Conservation (phyloP, 1,140 invertebrate genomes). For the Brachionus koreanus region DNA sequence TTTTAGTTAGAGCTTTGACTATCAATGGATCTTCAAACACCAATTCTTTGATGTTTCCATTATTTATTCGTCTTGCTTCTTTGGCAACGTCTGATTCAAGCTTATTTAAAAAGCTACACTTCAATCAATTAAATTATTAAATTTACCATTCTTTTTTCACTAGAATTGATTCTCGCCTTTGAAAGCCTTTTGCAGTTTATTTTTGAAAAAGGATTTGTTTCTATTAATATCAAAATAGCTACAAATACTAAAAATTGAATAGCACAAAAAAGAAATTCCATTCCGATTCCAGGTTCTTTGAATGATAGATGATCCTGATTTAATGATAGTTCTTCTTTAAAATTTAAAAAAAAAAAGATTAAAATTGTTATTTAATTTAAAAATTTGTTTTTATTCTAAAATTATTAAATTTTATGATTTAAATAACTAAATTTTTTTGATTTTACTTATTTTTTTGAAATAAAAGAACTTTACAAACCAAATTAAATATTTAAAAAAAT, state of each 20-base stretch:
- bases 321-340: neutral
- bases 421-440: too few relatives aligned
- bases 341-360: neutral
- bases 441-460: too few relatives aligned
- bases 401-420: too few relatives aligned
- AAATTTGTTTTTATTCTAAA: too few relatives aligned
- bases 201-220: slow-evolving; percentile 60
- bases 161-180: neutral
- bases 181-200: neutral
- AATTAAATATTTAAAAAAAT: too few relatives aligned
- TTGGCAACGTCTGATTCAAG: slow-evolving; percentile 30
- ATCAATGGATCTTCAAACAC: neutral
- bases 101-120: neutral
- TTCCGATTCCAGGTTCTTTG: slow-evolving; percentile 56
- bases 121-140: neutral
- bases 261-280: slow-evolving; percentile 61
- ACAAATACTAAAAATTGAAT: slow-evolving; percentile 62
- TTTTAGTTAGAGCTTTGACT: slow-evolving; percentile 11
- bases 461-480: too few relatives aligned
- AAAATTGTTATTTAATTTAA: too few relatives aligned
- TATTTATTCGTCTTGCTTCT: slow-evolving; percentile 27
- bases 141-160: neutral
- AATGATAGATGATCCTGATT: neutral
- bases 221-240: slow-evolving; percentile 60
- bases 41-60: neutral